These are phyloP conservation scores for Nerophis ophidion DNA, from an alignment of 2,113 vertebrate species.

Conservation along the genomic window DNA sequence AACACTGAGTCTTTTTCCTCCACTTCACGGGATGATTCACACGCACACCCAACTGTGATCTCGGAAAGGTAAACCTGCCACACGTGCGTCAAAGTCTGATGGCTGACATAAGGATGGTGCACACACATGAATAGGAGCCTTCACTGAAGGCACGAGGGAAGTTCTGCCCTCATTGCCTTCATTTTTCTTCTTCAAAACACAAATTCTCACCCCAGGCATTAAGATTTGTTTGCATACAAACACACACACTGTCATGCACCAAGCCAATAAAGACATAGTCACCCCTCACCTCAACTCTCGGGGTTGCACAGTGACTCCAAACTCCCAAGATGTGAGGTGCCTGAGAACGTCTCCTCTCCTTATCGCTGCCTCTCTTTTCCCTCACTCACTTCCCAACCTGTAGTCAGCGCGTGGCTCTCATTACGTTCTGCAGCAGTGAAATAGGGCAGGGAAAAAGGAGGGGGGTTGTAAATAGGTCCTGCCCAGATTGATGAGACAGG, in stretches of 20 bases:
- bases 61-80: constrained; percentile 47
- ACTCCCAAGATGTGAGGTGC: constrained; percentile 55
- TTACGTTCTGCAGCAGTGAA: constrained; percentile 56
- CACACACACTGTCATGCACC: constrained; percentile 26
- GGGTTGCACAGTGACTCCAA: constrained; percentile 58
- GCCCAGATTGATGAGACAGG: constrained; percentile 62
- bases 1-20: constrained; percentile 29
- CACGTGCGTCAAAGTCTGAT: constrained; percentile 37
- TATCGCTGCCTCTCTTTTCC: constrained; percentile 42
- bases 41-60: constrained; percentile 48
- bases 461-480: constrained; percentile 57
- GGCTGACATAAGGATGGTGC: constrained; percentile 25
- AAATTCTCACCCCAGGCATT: constrained; percentile 21
- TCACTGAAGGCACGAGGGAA: constrained; percentile 33
- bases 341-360: constrained; percentile 49
- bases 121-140: constrained; percentile 46
- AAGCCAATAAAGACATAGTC: constrained; percentile 24
- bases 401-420: constrained; percentile 63
- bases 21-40: constrained; percentile 36
- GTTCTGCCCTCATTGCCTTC: constrained; percentile 21
- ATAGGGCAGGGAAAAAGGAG: constrained; percentile 38
- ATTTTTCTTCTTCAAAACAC: constrained; percentile 14
- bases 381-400: constrained; percentile 67
- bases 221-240: constrained; percentile 29
- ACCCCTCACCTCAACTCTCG: constrained; percentile 60